Percentiles rank a stretch among this genome's conserved stretches.
Conservation (phyloP, 2,888 invertebrate genomes). For the Pandemis heparana region DNA sequence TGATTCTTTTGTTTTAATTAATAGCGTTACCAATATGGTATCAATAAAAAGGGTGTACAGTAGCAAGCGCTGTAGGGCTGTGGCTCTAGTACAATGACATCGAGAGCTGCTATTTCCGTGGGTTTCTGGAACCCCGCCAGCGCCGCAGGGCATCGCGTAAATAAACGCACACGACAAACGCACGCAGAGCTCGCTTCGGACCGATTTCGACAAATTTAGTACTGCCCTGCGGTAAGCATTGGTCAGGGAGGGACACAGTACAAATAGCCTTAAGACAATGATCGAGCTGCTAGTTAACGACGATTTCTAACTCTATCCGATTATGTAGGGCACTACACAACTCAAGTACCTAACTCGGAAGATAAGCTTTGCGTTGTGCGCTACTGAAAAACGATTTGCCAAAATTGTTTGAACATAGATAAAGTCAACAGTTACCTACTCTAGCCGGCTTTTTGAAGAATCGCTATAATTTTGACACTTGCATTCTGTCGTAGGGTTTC, state of each 20-base stretch:
- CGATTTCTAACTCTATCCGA: conserved; percentile 12
- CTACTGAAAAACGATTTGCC: conserved; percentile 31
- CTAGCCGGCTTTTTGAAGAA: neutral
- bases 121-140: conserved; percentile 77
- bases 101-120: conserved; percentile 81
- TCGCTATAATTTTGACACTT: neutral
- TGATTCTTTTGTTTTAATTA: neutral
- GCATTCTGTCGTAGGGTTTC: neutral
- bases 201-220: conserved; percentile 70
- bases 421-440: conserved; percentile 27
- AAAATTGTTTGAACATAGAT: conserved; percentile 25
- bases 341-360: neutral
- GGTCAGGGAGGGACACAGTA: conserved; percentile 29
- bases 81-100: conserved; percentile 82
- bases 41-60: conserved; percentile 25
- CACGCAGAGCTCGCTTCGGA: conserved; percentile 63
- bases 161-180: conserved; percentile 77
- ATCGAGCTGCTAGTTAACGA: neutral
- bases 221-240: conserved; percentile 57
- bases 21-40: neutral
- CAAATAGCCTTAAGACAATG: conserved; percentile 37
- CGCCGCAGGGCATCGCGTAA: conserved; percentile 72
- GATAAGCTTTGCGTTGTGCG: conserved; percentile 18
- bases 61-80: conserved; percentile 59
- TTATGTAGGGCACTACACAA: conserved; percentile 14